phyloP scores from a whole-genome alignment of 2,113 vertebrate species.

The Bagarius yarrelli region DNA sequence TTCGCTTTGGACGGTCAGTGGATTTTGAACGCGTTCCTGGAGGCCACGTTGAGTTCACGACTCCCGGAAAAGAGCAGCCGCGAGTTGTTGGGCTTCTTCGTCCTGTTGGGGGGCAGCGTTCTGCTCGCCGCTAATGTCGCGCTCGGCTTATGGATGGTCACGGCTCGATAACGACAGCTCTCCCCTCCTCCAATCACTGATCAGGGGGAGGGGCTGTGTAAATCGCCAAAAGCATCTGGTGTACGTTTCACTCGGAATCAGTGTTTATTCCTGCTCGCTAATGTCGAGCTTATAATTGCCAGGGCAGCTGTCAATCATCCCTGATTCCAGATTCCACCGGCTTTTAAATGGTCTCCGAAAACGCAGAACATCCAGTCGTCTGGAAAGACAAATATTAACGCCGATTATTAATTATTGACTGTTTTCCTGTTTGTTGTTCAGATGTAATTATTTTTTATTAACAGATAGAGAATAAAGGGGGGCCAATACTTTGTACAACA shows the following conservation, averaged over 20 bases:
- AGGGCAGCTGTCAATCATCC: no score
- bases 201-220: background rate
- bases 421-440: background rate
- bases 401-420: no score
- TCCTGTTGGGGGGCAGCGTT: slow-evolving; percentile 89
- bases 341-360: no score
- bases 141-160: slow-evolving; percentile 97
- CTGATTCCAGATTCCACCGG: no score
- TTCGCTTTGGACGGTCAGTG: slow-evolving; percentile 97
- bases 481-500: background rate
- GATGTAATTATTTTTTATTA: background rate
- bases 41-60: slow-evolving; percentile 84
- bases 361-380: no score
- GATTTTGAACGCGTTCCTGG: slow-evolving; percentile 95
- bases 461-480: background rate
- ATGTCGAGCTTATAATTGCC: no score
- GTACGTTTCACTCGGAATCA: no score
- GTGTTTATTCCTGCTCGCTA: no score
- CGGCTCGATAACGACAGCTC: slow-evolving; percentile 77
- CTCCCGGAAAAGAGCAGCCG: slow-evolving; percentile 85
- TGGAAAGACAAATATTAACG: no score
- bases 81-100: slow-evolving; percentile 91
- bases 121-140: slow-evolving; percentile 95
- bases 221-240: no score
- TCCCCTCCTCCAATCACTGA: slow-evolving; percentile 31